These are phyloP conservation scores for Monopterus albus DNA, from an alignment of 2,113 vertebrate species.

Conservation along the genomic window DNA sequence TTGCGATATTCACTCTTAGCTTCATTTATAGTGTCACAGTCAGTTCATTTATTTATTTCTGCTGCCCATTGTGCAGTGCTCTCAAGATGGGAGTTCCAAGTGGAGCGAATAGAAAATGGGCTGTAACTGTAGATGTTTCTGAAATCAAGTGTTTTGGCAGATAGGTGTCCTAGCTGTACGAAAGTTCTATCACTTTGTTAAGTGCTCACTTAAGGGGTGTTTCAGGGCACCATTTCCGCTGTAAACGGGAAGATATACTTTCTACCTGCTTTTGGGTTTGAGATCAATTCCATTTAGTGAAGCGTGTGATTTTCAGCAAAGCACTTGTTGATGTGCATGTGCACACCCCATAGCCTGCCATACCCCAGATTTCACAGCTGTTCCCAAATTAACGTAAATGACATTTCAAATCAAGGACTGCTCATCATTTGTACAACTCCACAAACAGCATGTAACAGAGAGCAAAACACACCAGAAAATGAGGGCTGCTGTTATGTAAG, in stretches of 20 bases:
- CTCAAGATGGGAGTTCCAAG: background rate
- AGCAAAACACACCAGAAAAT: conserved; percentile 42
- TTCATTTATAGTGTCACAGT: too few relatives aligned
- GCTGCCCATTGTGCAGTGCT: background rate
- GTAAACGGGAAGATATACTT: background rate
- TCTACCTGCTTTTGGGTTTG: conserved; percentile 4
- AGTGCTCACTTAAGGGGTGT: too few relatives aligned
- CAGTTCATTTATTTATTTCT: conserved; percentile 14
- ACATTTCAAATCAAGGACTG: conserved; percentile 43
- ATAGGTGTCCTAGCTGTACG: background rate
- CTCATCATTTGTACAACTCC: conserved; percentile 67
- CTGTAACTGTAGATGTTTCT: conserved; percentile 3
- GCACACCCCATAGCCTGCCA: conserved; percentile 12
- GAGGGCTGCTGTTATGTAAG: conserved; percentile 65
- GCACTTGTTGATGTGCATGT: conserved; percentile 6
- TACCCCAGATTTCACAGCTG: conserved; percentile 48
- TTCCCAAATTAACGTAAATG: conserved; percentile 51
- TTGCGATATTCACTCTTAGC: conserved; percentile 17
- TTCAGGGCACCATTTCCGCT: background rate
- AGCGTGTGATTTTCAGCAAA: background rate
- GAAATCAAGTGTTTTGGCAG: conserved; percentile 12
- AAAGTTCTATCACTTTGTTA: conserved; percentile 2
- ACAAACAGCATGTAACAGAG: conserved; percentile 57
- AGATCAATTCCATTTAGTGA: conserved; percentile 7
- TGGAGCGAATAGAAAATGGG: background rate